These are phyloP conservation scores for Clostera curtula DNA, from an alignment of 2,888 invertebrate species.

Conservation along the genomic window DNA sequence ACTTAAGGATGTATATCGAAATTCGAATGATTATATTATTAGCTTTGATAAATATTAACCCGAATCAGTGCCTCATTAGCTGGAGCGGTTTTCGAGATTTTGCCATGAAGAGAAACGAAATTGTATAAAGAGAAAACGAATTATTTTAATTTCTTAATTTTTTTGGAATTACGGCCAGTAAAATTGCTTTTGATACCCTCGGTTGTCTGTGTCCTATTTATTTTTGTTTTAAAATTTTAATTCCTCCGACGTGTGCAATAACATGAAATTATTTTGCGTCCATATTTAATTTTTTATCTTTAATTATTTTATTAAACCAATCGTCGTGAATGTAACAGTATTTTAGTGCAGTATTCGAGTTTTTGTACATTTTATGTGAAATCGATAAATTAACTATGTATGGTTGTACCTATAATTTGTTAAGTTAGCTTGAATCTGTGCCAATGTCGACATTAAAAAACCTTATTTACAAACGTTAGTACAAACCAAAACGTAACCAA, in stretches of 20 bases:
- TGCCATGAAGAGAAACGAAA: conserved; percentile 28
- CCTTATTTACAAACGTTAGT: conserved; percentile 34
- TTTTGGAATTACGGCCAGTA: conserved; percentile 24
- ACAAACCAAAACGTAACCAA: conserved; percentile 54
- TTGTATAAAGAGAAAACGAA: conserved; percentile 11
- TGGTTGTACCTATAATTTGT: conserved; percentile 32
- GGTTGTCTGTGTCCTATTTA: conserved; percentile 8
- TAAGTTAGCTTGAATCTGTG: conserved; percentile 45
- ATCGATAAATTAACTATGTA: conserved; percentile 24
- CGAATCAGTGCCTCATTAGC: conserved; percentile 66
- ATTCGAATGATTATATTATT: conserved; percentile 54
- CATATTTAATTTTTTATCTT: conserved; percentile 46
- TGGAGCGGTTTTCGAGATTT: conserved; percentile 50
- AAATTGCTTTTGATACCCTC: conserved; percentile 7
- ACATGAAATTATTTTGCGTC: conserved; percentile 67
- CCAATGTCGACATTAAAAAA: conserved; percentile 33
- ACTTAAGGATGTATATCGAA: conserved; percentile 51
- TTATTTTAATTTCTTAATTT: conserved; percentile 3
- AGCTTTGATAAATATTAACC: conserved; percentile 56
- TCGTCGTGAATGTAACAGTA: conserved; percentile 62
- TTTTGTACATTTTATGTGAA: conserved; percentile 29
- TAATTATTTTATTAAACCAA: conserved; percentile 31
- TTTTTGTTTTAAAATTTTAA: conserved; percentile 16
- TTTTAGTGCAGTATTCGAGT: conserved; percentile 59
- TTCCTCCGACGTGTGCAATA: conserved; percentile 59